Conservation (phyloP, 1,140 invertebrate species). For the Acromyrmex charruanus region DNA sequence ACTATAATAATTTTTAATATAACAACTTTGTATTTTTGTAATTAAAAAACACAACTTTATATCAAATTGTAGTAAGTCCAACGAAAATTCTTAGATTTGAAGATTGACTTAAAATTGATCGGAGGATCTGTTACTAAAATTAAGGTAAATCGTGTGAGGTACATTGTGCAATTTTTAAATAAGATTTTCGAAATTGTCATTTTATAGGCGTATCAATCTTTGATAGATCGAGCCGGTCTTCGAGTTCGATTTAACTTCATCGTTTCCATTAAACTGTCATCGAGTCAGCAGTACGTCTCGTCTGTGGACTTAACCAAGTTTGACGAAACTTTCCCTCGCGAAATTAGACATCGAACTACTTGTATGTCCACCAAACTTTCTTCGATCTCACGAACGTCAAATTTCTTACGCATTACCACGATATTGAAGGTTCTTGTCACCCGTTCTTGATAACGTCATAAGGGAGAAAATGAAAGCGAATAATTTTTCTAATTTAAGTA, state of each 20-base stretch:
- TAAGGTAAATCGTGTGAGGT: not conserved
- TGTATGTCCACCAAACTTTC: slow-evolving; percentile 13
- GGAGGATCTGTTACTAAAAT: not conserved
- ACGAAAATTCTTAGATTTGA: not conserved
- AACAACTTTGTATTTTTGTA: too few species aligned
- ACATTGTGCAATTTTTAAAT: not conserved
- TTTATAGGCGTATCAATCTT: slow-evolving; percentile 66
- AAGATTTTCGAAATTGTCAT: not conserved
- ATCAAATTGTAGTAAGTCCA: not conserved
- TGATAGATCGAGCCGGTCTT: slow-evolving; percentile 46
- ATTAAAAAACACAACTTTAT: not conserved
- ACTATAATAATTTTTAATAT: not conserved
- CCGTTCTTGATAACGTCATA: not conserved
- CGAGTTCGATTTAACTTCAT: slow-evolving; percentile 53
- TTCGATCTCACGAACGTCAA: slow-evolving; percentile 1
- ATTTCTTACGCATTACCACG: slow-evolving; percentile 8
- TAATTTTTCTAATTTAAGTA: not conserved
- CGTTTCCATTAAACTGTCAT: slow-evolving; percentile 76
- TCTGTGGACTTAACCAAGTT: slow-evolving; percentile 63
- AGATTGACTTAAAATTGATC: not conserved
- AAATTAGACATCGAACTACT: slow-evolving; percentile 67
- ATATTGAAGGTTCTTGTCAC: slow-evolving; percentile 18
- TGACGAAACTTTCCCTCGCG: slow-evolving; percentile 66
- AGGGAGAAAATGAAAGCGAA: not conserved
- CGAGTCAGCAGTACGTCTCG: slow-evolving; percentile 14